Conservation (phyloP, 2,888 invertebrate species). For the Scrobipalpa costella region DNA sequence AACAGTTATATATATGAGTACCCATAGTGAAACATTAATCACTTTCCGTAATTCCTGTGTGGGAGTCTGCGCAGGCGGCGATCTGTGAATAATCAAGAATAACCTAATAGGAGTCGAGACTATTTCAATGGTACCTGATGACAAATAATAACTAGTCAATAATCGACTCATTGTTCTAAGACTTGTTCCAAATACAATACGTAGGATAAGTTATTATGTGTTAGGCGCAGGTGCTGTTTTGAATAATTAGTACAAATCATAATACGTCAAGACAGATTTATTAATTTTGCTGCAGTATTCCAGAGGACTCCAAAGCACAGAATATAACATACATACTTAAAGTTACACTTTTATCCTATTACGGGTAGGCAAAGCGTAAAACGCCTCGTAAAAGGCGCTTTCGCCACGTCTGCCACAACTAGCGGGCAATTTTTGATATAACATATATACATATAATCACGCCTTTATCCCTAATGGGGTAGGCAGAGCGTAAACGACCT, state of each 20-base stretch:
- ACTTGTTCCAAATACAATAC: constrained; percentile 18
- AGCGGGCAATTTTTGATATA: too few species aligned
- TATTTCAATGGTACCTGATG: constrained; percentile 40
- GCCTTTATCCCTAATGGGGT: too few species aligned
- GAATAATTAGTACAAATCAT: background rate
- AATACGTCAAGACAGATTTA: background rate
- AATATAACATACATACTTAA: too few species aligned
- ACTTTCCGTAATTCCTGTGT: constrained; percentile 55
- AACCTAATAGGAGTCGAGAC: constrained; percentile 50
- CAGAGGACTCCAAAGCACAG: too few species aligned
- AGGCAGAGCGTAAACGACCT: too few species aligned
- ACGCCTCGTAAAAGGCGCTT: too few species aligned
- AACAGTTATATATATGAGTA: constrained; percentile 10
- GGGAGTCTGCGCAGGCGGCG: constrained; percentile 59
- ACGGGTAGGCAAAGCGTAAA: too few species aligned
- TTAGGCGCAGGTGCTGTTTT: background rate
- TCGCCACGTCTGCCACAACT: too few species aligned
- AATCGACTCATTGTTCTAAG: constrained; percentile 39
- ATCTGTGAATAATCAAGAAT: constrained; percentile 44
- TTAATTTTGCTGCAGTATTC: too few species aligned
- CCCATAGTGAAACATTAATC: constrained; percentile 41
- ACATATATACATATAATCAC: too few species aligned
- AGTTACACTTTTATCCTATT: too few species aligned
- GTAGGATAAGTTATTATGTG: background rate
- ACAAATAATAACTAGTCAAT: constrained; percentile 34